Conservation (phyloP, 2,797 vertebrate genomes). For the Sebastes miniatus region DNA sequence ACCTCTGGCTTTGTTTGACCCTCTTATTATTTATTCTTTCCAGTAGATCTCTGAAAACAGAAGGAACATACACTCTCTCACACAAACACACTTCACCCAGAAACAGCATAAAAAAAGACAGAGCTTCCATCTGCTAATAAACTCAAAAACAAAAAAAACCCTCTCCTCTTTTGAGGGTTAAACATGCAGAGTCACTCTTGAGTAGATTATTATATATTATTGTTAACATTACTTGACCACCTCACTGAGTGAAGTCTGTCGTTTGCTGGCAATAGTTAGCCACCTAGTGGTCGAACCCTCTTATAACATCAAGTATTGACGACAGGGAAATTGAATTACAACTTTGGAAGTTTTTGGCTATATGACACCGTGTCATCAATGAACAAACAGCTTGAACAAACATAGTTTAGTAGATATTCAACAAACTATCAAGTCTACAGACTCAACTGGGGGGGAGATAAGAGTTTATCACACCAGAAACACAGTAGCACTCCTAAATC, state of each 20-base stretch:
- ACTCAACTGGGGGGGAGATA: conserved; percentile 41
- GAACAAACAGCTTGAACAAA: conserved; percentile 53
- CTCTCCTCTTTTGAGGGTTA: conserved; percentile 12
- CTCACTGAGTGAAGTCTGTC: conserved; percentile 44
- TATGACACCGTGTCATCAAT: conserved; percentile 57
- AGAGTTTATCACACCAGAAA: conserved; percentile 61
- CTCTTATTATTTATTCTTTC: conserved; percentile 67
- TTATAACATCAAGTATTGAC: conserved; percentile 69
- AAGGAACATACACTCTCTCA: conserved; percentile 18
- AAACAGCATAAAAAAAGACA: conserved; percentile 40
- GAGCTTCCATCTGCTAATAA: conserved; percentile 13
- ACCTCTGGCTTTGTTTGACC: conserved; percentile 61
- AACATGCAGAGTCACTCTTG: conserved; percentile 51
- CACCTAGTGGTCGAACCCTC: conserved; percentile 76
- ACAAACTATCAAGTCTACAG: conserved; percentile 67
- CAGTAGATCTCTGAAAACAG: conserved; percentile 63
- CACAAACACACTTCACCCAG: conserved; percentile 9
- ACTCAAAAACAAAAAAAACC: conserved; percentile 3
- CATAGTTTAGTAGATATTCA: conserved; percentile 60
- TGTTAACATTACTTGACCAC: conserved; percentile 43
- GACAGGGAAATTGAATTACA: conserved; percentile 53
- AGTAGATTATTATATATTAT: conserved; percentile 49
- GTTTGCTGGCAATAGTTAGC: conserved; percentile 64
- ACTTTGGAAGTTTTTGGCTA: conserved; percentile 60
- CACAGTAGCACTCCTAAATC: conserved; percentile 67